Evolutionary conservation across 2,888 invertebrate genomes (phyloP).

Genomic region (Cantharis rustica): DNA sequence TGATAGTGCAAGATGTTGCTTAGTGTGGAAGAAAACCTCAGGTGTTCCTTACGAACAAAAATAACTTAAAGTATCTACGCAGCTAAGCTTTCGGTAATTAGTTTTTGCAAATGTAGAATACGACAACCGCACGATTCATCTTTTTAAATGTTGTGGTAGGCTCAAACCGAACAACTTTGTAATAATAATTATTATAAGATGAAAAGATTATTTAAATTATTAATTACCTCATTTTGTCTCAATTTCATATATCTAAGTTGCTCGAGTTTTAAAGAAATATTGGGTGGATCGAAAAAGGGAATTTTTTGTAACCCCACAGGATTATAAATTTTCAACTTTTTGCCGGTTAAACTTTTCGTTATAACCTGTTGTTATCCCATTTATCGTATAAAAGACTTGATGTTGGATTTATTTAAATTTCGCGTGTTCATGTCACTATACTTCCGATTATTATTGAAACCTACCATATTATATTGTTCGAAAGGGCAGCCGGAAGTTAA

Average conservation of each 20-base stretch:
- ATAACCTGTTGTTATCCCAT: constrained; percentile 1
- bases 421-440: constrained; percentile 28
- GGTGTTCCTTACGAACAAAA: constrained; percentile 20
- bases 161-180: neutral
- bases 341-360: neutral
- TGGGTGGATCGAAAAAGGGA: neutral
- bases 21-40: constrained; percentile 16
- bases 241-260: neutral
- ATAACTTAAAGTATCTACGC: constrained; percentile 21
- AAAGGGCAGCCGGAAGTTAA: constrained; percentile 49
- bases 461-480: constrained; percentile 41
- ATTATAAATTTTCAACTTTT: neutral
- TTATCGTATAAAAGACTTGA: constrained; percentile 11
- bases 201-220: neutral
- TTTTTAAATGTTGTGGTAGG: neutral
- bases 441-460: constrained; percentile 50
- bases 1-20: neutral
- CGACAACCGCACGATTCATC: constrained; percentile 1
- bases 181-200: neutral
- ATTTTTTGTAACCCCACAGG: neutral
- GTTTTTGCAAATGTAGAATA: constrained; percentile 8
- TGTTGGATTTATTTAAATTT: constrained; percentile 26
- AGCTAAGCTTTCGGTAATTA: constrained; percentile 24
- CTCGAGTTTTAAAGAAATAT: neutral
- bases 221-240: neutral